Conservation (phyloP, 2,888 invertebrate genomes). For the Tanypteryx hageni region DNA sequence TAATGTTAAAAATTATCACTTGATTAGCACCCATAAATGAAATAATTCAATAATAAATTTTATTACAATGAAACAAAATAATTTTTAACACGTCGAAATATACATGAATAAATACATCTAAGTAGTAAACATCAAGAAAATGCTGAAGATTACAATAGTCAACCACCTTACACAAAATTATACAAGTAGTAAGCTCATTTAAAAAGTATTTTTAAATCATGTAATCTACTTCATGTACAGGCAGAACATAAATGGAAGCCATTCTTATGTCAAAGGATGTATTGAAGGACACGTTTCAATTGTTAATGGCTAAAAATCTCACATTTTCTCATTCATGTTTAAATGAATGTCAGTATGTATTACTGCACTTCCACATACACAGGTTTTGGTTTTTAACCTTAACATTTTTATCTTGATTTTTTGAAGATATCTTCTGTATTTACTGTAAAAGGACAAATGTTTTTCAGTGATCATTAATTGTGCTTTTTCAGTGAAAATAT, state of each 20-base stretch:
- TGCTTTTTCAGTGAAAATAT: slow-evolving; percentile 43
- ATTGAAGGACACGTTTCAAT: neutral
- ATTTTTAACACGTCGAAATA: neutral
- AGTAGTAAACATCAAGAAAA: neutral
- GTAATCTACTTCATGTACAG: neutral
- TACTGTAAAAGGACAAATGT: slow-evolving; percentile 16
- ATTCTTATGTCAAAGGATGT: neutral
- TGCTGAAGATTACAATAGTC: neutral
- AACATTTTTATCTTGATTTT: neutral
- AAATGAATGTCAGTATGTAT: neutral
- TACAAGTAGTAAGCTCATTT: neutral
- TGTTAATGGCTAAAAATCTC: neutral
- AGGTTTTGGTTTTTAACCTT: slow-evolving; percentile 11
- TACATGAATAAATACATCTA: neutral
- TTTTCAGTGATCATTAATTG: neutral
- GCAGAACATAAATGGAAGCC: neutral
- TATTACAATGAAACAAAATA: neutral
- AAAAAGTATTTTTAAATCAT: neutral
- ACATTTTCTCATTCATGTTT: neutral
- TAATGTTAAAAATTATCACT: neutral
- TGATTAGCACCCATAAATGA: slow-evolving; percentile 49
- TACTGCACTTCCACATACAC: slow-evolving; percentile 23
- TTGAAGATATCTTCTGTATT: neutral
- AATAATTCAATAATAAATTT: neutral
- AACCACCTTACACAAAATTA: neutral